phyloP scores from a whole-genome alignment of 2,113 vertebrate species.

The Dromas ardeola region DNA sequence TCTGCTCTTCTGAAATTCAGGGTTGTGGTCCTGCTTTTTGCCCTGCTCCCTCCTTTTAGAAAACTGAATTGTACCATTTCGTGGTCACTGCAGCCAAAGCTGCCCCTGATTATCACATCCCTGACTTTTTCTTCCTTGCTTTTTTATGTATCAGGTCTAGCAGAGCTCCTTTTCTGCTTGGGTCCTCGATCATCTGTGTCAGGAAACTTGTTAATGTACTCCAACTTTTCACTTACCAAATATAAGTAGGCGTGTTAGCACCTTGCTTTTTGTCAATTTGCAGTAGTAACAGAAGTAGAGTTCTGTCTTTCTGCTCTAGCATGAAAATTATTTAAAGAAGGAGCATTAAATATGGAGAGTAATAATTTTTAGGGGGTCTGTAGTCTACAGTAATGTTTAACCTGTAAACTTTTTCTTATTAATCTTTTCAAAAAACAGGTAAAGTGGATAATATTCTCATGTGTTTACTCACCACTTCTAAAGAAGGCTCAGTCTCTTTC shows the following conservation, averaged over 20 bases:
- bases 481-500: not conserved
- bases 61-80: not conserved
- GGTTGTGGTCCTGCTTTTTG: not conserved
- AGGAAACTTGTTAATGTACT: not conserved
- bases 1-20: not conserved
- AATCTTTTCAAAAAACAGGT: not conserved
- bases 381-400: not conserved
- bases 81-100: not conserved
- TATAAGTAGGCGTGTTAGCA: not conserved
- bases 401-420: not conserved
- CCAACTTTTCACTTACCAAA: not conserved
- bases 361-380: not conserved
- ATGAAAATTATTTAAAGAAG: not conserved
- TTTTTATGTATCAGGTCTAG: not conserved
- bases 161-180: not conserved
- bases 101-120: not conserved
- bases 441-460: not conserved
- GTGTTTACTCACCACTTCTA: not conserved
- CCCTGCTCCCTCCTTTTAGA: not conserved
- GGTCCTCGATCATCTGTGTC: not conserved
- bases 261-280: not conserved
- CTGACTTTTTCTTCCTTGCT: not conserved
- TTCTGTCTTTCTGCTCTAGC: not conserved
- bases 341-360: not conserved
- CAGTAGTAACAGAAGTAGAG: not conserved